A percentile compares a stretch with the other conserved stretches of the same genome.
These are phyloP conservation scores for Drosophila barbarae DNA, from an alignment of 2,888 invertebrate genomes.

Conservation along the genomic window DNA sequence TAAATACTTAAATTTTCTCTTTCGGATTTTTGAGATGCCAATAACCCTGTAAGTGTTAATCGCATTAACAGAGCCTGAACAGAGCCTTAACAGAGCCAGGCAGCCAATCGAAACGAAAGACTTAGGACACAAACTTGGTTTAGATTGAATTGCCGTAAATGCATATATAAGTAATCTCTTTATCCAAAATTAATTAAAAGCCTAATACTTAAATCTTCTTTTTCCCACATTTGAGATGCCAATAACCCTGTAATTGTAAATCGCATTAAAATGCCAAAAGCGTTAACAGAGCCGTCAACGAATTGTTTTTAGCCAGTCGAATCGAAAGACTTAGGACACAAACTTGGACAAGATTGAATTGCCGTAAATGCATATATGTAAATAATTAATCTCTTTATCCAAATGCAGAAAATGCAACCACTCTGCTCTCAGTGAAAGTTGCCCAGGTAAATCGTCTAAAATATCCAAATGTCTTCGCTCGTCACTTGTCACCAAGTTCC, in stretches of 20 bases:
- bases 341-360: conserved; percentile 35
- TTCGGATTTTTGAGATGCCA: neutral
- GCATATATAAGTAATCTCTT: conserved; percentile 46
- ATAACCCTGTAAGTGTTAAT: conserved; percentile 2
- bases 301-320: neutral
- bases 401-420: conserved; percentile 22
- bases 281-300: neutral
- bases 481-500: conserved; percentile 29
- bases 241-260: conserved; percentile 1
- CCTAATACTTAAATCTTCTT: neutral
- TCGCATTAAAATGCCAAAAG: conserved; percentile 1
- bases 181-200: conserved; percentile 14
- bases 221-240: neutral
- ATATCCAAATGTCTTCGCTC: conserved; percentile 52
- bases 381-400: conserved; percentile 48
- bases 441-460: conserved; percentile 58
- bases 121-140: conserved; percentile 50
- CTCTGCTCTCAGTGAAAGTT: conserved; percentile 52
- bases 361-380: conserved; percentile 22
- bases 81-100: neutral
- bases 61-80: neutral
- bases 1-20: neutral
- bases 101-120: conserved; percentile 31
- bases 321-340: conserved; percentile 49
- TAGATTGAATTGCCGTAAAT: conserved; percentile 1